These are phyloP conservation scores for Brachyalestes nurse DNA, from an alignment of 2,797 vertebrate genomes.

Conservation along the genomic window DNA sequence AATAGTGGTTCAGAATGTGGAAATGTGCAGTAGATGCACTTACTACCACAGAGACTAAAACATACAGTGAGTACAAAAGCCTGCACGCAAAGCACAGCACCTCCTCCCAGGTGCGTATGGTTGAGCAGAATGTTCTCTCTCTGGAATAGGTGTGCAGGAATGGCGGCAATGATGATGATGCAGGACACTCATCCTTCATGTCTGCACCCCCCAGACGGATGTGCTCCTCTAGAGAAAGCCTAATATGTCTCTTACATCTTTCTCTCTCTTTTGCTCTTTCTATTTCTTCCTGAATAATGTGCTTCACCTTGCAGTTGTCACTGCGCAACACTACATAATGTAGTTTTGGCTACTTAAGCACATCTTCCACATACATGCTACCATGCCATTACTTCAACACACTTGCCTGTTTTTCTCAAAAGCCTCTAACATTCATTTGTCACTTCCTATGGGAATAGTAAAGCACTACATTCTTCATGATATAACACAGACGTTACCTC, in stretches of 20 bases:
- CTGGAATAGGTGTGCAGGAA: slow-evolving; percentile 19
- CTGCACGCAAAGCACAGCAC: neutral
- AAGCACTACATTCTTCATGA: slow-evolving; percentile 32
- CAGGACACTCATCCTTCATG: slow-evolving; percentile 51
- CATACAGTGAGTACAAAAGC: neutral
- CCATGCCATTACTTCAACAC: neutral
- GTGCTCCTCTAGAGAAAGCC: slow-evolving; percentile 42
- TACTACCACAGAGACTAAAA: slow-evolving; percentile 3
- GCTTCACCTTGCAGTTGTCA: slow-evolving; percentile 9
- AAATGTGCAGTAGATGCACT: no score
- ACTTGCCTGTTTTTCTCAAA: slow-evolving; percentile 7
- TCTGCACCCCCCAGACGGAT: slow-evolving; percentile 44
- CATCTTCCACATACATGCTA: slow-evolving; percentile 5
- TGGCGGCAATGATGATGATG: slow-evolving; percentile 24
- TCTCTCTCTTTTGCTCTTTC: slow-evolving; percentile 21
- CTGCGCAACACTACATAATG: slow-evolving; percentile 1
- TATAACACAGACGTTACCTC: slow-evolving; percentile 43
- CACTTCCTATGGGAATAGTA: slow-evolving; percentile 32
- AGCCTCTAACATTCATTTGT: slow-evolving; percentile 40
- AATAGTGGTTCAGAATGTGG: no score
- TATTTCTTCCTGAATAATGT: slow-evolving; percentile 26
- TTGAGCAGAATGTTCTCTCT: slow-evolving; percentile 11
- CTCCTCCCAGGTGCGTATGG: slow-evolving; percentile 16
- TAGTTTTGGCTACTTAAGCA: slow-evolving; percentile 4
- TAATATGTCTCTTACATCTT: slow-evolving; percentile 34